Percentiles rank a stretch among this genome's conserved stretches.
These are phyloP conservation scores for Cistogaster globosa DNA, from an alignment of 2,888 invertebrate genomes.

Conservation along the genomic window DNA sequence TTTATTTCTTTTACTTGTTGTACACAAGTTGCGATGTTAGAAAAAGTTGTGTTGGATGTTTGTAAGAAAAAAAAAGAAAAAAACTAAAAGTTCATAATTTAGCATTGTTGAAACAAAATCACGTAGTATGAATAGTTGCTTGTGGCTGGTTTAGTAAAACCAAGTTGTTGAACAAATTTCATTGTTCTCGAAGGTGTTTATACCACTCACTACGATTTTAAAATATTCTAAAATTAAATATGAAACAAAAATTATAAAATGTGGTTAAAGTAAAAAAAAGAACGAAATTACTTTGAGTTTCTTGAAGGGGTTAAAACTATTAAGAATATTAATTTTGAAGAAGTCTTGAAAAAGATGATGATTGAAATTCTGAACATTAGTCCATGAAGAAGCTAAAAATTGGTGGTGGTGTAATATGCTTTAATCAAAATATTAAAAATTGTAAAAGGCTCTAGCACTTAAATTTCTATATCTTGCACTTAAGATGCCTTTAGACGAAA, in stretches of 20 bases:
- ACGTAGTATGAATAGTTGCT: conserved; percentile 56
- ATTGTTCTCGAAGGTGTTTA: conserved; percentile 32
- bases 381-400: no score
- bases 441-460: no score
- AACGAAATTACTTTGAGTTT: no score
- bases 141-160: conserved; percentile 50
- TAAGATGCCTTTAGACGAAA: no score
- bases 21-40: background rate
- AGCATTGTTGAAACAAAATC: conserved; percentile 45
- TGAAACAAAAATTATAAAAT: background rate
- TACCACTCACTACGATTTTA: background rate
- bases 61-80: background rate
- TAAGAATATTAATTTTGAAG: no score
- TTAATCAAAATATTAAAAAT: no score
- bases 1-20: conserved; percentile 15
- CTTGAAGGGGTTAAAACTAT: no score
- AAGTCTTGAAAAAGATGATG: no score
- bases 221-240: background rate
- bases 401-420: no score
- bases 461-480: no score
- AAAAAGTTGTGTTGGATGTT: background rate
- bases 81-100: conserved; percentile 39
- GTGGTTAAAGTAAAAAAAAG: no score
- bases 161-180: conserved; percentile 34
- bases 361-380: no score